Base-by-base conservation (phyloP, 53 echinoderm and acorn worm species). In the Antedon mediterranea region DNA sequence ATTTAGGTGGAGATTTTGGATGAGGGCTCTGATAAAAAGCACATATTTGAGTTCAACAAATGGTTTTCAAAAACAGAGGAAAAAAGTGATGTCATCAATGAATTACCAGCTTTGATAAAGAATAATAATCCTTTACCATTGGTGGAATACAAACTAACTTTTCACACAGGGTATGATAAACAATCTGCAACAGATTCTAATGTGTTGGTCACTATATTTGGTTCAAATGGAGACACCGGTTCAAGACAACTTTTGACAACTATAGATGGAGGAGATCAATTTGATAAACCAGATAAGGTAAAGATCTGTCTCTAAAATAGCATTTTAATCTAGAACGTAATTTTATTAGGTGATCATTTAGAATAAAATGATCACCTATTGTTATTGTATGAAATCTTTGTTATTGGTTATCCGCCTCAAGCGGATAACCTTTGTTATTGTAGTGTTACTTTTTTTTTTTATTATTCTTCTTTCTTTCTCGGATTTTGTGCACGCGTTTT, bases 231-330 rank as follows among this genome's bases (percentile, higher is more conserved):
- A 32, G 76, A 76, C 76, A 76, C 76, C 33, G 76, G 76, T 0
- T 33, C 11, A 9, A 76, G 76, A 28, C 15, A 33, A 33, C 34
- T 76, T 44, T 32, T 34, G 43, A 79, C 79, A 34, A 75, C 79
- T 30, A 76, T 72, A 30, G 72, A 83, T 73, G 87, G 80, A 43
- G 87, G 77, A 29, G 83, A 83, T 43, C 31, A 76, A n/a, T 87
- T 87, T 80, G 74, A 83, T 27, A 29, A 80, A 70, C 77, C 87
- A 72, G 57, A 72, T 29, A 87, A 87, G 83, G 87, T 87, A 76
- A 30, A 57, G 4, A 37, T 41, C 41, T 41, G 41, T 41, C 41
- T 13, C 13, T 41, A 41, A 13, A 41, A 41, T 41, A 41, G 41
- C 5, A 13, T 41, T 41, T 41, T 13, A 7, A 41, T 13, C 13